These are phyloP conservation scores for Brachionus calyciflorus DNA, from an alignment of 1,140 invertebrate species.

Conservation along the genomic window DNA sequence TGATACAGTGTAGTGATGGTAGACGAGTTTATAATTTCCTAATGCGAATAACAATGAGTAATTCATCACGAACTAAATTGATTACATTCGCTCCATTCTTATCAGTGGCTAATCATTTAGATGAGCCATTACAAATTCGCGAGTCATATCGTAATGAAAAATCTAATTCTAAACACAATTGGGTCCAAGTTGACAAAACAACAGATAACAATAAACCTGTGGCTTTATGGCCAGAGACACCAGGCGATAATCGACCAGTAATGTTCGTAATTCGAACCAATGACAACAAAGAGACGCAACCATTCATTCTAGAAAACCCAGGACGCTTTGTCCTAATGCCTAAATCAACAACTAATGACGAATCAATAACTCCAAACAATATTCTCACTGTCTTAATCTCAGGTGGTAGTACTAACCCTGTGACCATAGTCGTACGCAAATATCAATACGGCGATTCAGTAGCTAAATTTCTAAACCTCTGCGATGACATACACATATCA, in stretches of 20 bases:
- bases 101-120: slow-evolving; percentile 26
- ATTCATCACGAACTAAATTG: slow-evolving; percentile 22
- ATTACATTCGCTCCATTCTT: slow-evolving; percentile 47
- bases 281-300: not conserved
- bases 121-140: not conserved
- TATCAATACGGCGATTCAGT: slow-evolving; percentile 40
- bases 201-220: not conserved
- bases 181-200: slow-evolving; percentile 6
- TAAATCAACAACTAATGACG: not conserved
- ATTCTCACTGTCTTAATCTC: slow-evolving; percentile 36
- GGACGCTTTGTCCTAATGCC: slow-evolving; percentile 14
- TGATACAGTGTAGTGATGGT: slow-evolving; percentile 22
- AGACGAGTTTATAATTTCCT: slow-evolving; percentile 30
- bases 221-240: not conserved
- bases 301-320: slow-evolving; percentile 30
- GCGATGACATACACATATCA: slow-evolving; percentile 24
- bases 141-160: slow-evolving; percentile 5
- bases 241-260: not conserved
- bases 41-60: slow-evolving; percentile 44
- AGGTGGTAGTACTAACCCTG: slow-evolving; percentile 34
- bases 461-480: slow-evolving; percentile 40
- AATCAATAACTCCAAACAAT: not conserved
- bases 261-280: not conserved
- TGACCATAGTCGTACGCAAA: slow-evolving; percentile 22
- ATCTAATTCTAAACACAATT: not conserved